Evolutionary conservation across 2,797 vertebrate species (phyloP).

Genomic region (Telmatherina bonti): DNA sequence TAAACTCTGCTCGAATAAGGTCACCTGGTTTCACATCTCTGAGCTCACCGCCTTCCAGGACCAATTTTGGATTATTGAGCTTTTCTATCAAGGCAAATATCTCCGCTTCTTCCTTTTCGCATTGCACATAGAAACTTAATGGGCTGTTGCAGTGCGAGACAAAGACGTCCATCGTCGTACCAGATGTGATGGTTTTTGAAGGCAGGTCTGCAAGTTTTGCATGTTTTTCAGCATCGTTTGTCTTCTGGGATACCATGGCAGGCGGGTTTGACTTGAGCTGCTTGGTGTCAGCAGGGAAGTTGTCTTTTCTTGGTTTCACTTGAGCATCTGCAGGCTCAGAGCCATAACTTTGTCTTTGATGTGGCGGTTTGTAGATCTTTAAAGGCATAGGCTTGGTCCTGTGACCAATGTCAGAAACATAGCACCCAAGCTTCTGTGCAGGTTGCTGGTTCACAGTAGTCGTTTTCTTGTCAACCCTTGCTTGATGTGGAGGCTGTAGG

Average conservation of each 20-base stretch:
- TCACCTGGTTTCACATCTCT: conserved; percentile 81
- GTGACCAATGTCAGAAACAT: conserved; percentile 29
- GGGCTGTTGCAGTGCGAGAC: conserved; percentile 87
- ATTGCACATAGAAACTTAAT: conserved; percentile 90
- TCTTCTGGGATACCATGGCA: conserved; percentile 9
- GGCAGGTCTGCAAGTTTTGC: conserved; percentile 81
- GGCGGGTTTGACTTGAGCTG: conserved; percentile 4
- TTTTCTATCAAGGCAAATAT: conserved; percentile 84
- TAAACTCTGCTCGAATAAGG: conserved; percentile 88
- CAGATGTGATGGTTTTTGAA: conserved; percentile 76
- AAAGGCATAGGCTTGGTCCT: conserved; percentile 32
- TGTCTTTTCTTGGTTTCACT: conserved; percentile 2
- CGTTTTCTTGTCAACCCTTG: conserved; percentile 11
- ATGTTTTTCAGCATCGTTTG: conserved; percentile 29
- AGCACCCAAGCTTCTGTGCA: conserved; percentile 5
- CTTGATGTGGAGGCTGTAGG: conserved; percentile 20
- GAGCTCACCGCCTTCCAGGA: conserved; percentile 40
- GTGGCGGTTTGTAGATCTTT: conserved; percentile 65
- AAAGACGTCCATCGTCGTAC: conserved; percentile 84
- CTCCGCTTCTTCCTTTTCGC: conserved; percentile 82
- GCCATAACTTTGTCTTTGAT: conserved; percentile 41
- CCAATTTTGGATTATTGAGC: conserved; percentile 79
- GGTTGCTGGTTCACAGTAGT: conserved; percentile 2
- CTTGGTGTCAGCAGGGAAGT: conserved; percentile 5
- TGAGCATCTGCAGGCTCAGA: conserved; percentile 1